Evolutionary conservation across 2,113 vertebrate species (phyloP).

Genomic region (Paracanthobrama guichenoti): DNA sequence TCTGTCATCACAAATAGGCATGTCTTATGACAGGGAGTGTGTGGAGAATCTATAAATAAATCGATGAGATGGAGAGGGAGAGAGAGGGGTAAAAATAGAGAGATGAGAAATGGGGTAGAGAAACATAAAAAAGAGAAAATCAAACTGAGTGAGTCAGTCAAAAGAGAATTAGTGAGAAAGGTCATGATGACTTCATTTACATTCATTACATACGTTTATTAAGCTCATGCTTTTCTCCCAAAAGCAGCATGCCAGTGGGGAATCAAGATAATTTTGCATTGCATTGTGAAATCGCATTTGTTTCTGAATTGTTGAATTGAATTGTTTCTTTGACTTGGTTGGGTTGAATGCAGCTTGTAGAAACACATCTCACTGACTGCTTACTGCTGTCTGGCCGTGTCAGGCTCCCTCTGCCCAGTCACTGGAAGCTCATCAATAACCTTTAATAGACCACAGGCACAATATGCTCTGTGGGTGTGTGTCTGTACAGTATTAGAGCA

Average conservation of each 20-base stretch:
- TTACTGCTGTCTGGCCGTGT: slow-evolving; percentile 37
- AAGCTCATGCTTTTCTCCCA: not conserved
- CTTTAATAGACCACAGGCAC: slow-evolving; percentile 62
- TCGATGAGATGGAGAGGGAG: slow-evolving; percentile 21
- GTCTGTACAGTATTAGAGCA: slow-evolving; percentile 27
- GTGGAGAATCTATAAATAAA: slow-evolving; percentile 57
- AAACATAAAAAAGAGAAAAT: not conserved
- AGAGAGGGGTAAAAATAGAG: slow-evolving; percentile 20
- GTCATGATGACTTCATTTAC: not conserved
- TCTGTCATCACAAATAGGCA: slow-evolving; percentile 49
- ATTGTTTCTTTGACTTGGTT: not conserved
- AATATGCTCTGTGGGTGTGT: slow-evolving; percentile 38
- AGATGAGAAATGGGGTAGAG: not conserved
- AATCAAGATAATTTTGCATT: not conserved
- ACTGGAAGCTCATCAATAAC: slow-evolving; percentile 71
- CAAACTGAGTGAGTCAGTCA: not conserved
- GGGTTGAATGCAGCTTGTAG: slow-evolving; percentile 16
- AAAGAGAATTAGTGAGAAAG: not conserved
- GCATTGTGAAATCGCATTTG: not conserved
- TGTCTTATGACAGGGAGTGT: slow-evolving; percentile 57
- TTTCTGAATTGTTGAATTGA: too few relatives aligned
- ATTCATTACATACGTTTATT: not conserved
- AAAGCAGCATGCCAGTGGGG: not conserved
- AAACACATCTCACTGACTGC: not conserved
- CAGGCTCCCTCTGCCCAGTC: slow-evolving; percentile 55